phyloP scores from a whole-genome alignment of 2,797 vertebrate genomes.

The Hippoglossus hippoglossus region DNA sequence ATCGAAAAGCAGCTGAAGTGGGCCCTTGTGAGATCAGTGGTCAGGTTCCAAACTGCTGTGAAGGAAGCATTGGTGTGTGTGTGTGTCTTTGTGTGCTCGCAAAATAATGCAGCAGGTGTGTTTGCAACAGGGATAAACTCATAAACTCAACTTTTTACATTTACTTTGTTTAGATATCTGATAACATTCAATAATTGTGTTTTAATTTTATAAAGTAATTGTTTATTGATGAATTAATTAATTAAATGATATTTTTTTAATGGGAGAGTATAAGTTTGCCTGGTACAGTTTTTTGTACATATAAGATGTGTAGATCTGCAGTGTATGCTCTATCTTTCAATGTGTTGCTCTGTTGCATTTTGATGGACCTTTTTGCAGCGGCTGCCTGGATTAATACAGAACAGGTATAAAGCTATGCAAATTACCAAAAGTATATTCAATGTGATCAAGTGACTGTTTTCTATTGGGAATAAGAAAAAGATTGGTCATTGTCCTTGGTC shows the following conservation, averaged over 20 bases:
- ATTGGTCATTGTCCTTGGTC: too few relatives aligned
- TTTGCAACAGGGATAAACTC: slow-evolving; percentile 26
- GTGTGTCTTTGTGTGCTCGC: slow-evolving; percentile 1
- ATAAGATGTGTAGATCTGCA: too few relatives aligned
- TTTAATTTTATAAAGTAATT: neutral
- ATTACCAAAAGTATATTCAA: neutral
- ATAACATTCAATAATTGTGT: neutral
- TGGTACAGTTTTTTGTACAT: neutral
- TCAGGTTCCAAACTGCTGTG: slow-evolving; percentile 43
- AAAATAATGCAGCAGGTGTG: neutral
- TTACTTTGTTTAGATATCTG: neutral
- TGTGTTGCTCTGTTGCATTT: neutral
- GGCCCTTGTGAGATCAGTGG: slow-evolving; percentile 46
- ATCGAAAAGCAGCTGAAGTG: slow-evolving; percentile 53
- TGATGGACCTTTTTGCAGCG: neutral
- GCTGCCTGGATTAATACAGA: too few relatives aligned
- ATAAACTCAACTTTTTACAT: neutral
- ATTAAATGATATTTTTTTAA: neutral
- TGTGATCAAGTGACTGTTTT: neutral
- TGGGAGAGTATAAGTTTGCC: neutral
- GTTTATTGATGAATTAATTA: neutral
- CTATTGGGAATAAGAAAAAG: neutral
- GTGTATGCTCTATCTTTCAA: neutral
- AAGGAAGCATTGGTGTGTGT: slow-evolving; percentile 26
- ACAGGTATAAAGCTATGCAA: too few relatives aligned